A percentile compares a stretch with the other conserved stretches of the same genome.
These are phyloP conservation scores for Pachypeltis micranthus DNA, from an alignment of 1,140 invertebrate genomes.

Conservation along the genomic window DNA sequence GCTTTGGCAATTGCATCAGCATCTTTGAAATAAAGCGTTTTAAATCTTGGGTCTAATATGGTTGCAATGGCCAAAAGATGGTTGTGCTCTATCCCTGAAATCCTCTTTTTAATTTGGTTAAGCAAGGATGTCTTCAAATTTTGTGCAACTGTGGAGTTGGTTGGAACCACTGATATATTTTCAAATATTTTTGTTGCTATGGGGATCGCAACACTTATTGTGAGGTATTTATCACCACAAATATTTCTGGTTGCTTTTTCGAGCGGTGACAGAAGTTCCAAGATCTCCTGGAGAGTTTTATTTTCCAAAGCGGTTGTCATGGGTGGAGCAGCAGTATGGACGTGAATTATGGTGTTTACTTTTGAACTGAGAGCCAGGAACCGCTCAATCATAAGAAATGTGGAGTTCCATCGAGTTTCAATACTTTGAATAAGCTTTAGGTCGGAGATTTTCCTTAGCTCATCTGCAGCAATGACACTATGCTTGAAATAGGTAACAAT, in stretches of 20 bases:
- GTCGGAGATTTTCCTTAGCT: neutral
- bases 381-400: neutral
- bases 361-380: neutral
- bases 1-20: neutral
- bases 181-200: neutral
- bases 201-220: neutral
- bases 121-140: neutral
- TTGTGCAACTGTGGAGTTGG: neutral
- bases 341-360: neutral
- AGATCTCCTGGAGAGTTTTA: neutral
- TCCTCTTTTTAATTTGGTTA: neutral
- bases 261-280: neutral
- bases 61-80: neutral
- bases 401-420: neutral
- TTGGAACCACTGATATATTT: neutral
- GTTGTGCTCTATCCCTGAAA: neutral
- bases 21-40: neutral
- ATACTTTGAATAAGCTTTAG: slow-evolving; percentile 1
- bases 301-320: neutral
- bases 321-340: neutral
- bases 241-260: neutral
- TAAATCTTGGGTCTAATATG: neutral
- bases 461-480: neutral
- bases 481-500: neutral
- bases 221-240: neutral